These are phyloP conservation scores for Euthynnus affinis DNA, from an alignment of 2,797 vertebrate genomes.

Conservation along the genomic window DNA sequence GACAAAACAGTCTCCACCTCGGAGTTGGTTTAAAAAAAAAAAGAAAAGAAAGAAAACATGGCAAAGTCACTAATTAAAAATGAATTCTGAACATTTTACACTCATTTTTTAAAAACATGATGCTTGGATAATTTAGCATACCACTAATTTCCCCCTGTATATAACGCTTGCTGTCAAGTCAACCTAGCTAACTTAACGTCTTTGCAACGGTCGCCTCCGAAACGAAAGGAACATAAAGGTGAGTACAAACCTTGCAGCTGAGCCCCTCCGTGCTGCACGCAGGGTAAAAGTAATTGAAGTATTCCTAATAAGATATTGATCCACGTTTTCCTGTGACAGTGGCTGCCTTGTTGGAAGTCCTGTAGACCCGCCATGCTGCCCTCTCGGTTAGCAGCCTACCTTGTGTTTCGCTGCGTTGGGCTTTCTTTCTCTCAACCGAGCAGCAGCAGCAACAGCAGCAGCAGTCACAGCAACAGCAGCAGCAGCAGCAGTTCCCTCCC, in stretches of 20 bases:
- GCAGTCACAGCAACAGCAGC: slow-evolving; percentile 32
- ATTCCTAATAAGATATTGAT: slow-evolving; percentile 93
- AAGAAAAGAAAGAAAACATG: not conserved
- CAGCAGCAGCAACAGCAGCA: slow-evolving; percentile 31
- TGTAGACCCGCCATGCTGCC: slow-evolving; percentile 94
- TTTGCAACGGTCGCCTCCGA: slow-evolving; percentile 30
- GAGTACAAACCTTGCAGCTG: slow-evolving; percentile 91
- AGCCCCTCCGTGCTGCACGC: slow-evolving; percentile 91
- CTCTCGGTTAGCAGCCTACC: slow-evolving; percentile 82
- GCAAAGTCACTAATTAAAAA: fast-evolving
- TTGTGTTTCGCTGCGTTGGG: slow-evolving; percentile 69
- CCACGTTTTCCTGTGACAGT: slow-evolving; percentile 91
- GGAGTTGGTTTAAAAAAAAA: not conserved
- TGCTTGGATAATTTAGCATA: not conserved
- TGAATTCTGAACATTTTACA: not conserved
- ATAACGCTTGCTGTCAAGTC: slow-evolving; percentile 63
- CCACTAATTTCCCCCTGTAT: not conserved
- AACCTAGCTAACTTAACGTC: slow-evolving; percentile 56
- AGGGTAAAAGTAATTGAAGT: slow-evolving; percentile 90
- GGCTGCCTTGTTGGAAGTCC: slow-evolving; percentile 88
- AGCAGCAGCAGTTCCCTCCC: slow-evolving; percentile 54
- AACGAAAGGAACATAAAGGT: slow-evolving; percentile 35
- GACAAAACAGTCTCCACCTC: slow-evolving; percentile 51
- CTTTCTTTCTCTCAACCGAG: slow-evolving; percentile 69
- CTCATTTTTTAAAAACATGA: fast-evolving